Conservation (phyloP, 92 coral and sea anemone species). For the Paramuricea clavata region DNA sequence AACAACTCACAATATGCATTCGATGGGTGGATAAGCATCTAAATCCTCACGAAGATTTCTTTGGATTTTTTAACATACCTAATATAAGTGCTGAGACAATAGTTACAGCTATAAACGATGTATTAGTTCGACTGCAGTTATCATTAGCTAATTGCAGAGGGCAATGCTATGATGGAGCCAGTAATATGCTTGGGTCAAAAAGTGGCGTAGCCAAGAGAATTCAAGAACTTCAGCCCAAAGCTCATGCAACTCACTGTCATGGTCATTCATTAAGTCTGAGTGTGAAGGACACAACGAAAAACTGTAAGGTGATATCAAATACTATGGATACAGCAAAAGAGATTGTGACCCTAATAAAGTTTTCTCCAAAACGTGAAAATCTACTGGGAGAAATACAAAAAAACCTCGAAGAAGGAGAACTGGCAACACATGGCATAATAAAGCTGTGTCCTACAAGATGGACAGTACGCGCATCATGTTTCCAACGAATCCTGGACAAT, state of each 20-base stretch:
- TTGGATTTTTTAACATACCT: slow-evolving; percentile 23
- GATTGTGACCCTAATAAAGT: slow-evolving; percentile 58
- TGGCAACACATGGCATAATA: slow-evolving; percentile 27
- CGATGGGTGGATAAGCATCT: slow-evolving; percentile 60
- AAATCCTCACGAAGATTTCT: slow-evolving; percentile 41
- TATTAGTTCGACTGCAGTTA: slow-evolving; percentile 56
- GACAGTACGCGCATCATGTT: slow-evolving; percentile 50
- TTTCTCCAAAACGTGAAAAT: too few relatives aligned
- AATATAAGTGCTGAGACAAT: slow-evolving; percentile 13
- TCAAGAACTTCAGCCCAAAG: slow-evolving; percentile 75
- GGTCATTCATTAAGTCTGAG: slow-evolving; percentile 76
- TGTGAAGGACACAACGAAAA: slow-evolving; percentile 68
- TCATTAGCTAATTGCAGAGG: slow-evolving; percentile 71
- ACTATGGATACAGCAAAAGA: slow-evolving; percentile 62
- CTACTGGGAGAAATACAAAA: slow-evolving; percentile 65
- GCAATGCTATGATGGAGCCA: slow-evolving; percentile 78
- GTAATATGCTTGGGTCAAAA: slow-evolving; percentile 79
- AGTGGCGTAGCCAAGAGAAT: slow-evolving; percentile 71
- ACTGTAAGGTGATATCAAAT: slow-evolving; percentile 65
- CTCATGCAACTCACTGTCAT: slow-evolving; percentile 78
- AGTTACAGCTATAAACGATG: slow-evolving; percentile 55
- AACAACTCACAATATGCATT: slow-evolving; percentile 71
- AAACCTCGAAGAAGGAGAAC: slow-evolving; percentile 44
- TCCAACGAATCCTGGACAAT: slow-evolving; percentile 45
- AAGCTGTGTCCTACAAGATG: slow-evolving; percentile 57